Evolutionary conservation across 1,140 invertebrate genomes (phyloP), one percentile per base, ranked within the genome.

Genomic region (Pinna nobilis): DNA sequence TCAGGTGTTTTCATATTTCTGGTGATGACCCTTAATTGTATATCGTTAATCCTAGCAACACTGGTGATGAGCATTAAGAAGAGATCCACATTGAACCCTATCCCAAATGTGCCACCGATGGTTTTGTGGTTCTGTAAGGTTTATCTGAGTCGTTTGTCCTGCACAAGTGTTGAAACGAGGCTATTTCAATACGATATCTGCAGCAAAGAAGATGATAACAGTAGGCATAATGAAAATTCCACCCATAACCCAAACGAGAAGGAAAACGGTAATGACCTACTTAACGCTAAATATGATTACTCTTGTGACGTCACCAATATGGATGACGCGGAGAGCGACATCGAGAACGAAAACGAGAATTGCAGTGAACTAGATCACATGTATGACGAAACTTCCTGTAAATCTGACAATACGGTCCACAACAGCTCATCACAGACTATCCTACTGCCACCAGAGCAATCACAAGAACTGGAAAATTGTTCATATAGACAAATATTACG

Each of bases 1-100:
- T 7, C 76, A 87, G 86, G 86, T 59, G 71, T 87, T 2, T 86
- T 86, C 39, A 76, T 86, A 44, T 77, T 86, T 20, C 70, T 86
- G 32, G 86, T 87, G 32, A 87, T 87, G 86, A 86, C 86, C 3
- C 77, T 87, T 35, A 87, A 86, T 77, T 82, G 85, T 66, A 78
- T 85, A 15, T 86, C 86, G 4, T 70, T 86, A 20, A 85, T 87
- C 49, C 83, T 83, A 71, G 82, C 84, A 28, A 86, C 86, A 3
- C 51, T 87, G 13, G 80, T 86, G 3, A 86, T 87, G 80, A 86
- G 85, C 71, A 82, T 87, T 53, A 87, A 87, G 69, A 85, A 82
- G 47, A 66, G 80, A 41, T 80, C 80, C 9, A 80, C 81, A 55
- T 71, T 75, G 11, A 74, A 76, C 18, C 77, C 78, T 2, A 78